Evolutionary conservation across 2,888 invertebrate genomes (phyloP).

Genomic region (Lordiphosa andalusiaca): DNA sequence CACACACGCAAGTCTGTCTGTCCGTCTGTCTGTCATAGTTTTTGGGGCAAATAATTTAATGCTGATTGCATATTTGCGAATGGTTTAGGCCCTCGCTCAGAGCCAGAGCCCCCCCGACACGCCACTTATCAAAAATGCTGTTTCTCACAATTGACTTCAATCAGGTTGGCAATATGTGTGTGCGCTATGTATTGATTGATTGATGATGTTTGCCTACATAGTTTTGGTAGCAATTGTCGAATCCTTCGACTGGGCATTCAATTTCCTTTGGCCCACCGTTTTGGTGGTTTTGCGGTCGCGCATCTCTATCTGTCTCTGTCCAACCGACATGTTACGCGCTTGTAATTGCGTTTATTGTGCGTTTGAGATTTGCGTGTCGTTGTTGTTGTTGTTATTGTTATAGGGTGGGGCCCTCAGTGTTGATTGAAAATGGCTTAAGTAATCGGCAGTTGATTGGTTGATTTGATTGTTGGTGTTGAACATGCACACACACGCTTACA

Average conservation of each 20-base stretch:
- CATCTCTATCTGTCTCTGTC: constrained; percentile 11
- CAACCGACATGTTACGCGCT: constrained; percentile 12
- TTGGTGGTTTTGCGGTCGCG: constrained; percentile 52
- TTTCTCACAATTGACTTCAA: constrained; percentile 57
- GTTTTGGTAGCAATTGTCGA: constrained; percentile 26
- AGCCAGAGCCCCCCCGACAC: constrained; percentile 4
- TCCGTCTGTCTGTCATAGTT: constrained; percentile 16
- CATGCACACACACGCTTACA: constrained; percentile 4
- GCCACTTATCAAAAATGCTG: constrained; percentile 62
- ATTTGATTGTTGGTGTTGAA: constrained; percentile 54
- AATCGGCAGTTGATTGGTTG: constrained; percentile 73
- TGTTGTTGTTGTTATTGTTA: constrained; percentile 25
- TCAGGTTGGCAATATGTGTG: constrained; percentile 56
- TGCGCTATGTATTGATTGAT: constrained; percentile 39
- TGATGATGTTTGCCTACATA: constrained; percentile 31
- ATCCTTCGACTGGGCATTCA: constrained; percentile 36
- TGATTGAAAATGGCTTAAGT: constrained; percentile 74
- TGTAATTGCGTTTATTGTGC: constrained; percentile 73
- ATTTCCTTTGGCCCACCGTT: constrained; percentile 48
- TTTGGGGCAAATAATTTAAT: constrained; percentile 39
- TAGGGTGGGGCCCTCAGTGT: constrained; percentile 43
- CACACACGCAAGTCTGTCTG: constrained; percentile 4
- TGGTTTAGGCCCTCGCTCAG: constrained; percentile 5
- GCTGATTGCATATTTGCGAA: constrained; percentile 40
- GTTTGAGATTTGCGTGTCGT: constrained; percentile 62